These are phyloP conservation scores for Tinea semifulvella DNA, from an alignment of 2,888 invertebrate genomes.

Conservation along the genomic window DNA sequence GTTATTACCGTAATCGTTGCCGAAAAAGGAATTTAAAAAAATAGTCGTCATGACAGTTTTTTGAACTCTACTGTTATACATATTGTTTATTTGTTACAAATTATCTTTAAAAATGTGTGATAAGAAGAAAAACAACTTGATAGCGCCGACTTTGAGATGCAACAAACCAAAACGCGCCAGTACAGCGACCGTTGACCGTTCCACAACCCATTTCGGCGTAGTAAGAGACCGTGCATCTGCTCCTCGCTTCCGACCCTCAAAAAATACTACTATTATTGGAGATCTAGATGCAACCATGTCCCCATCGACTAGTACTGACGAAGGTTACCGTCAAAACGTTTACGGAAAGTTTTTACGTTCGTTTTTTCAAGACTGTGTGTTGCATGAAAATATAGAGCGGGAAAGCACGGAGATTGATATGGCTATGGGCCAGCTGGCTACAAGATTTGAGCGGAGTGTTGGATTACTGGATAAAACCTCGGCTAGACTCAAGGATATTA, in stretches of 20 bases:
- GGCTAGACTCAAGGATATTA: slow-evolving; percentile 49
- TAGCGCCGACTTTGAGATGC: slow-evolving; percentile 27
- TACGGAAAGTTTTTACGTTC: slow-evolving; percentile 44
- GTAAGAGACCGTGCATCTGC: slow-evolving; percentile 22
- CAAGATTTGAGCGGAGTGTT: slow-evolving; percentile 50
- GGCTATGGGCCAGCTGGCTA: slow-evolving; percentile 49
- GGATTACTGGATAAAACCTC: slow-evolving; percentile 53
- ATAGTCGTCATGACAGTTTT: not conserved
- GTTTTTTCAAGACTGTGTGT: slow-evolving; percentile 44
- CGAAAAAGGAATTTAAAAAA: too few relatives aligned
- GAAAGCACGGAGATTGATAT: slow-evolving; percentile 50
- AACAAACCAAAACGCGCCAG: slow-evolving; percentile 32
- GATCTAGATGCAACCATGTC: slow-evolving; percentile 32
- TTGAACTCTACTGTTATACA: not conserved
- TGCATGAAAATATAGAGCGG: slow-evolving; percentile 46
- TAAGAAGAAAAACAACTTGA: slow-evolving; percentile 32
- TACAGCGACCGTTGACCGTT: slow-evolving; percentile 24
- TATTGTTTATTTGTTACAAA: slow-evolving; percentile 11
- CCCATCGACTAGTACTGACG: slow-evolving; percentile 31
- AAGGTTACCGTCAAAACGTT: slow-evolving; percentile 36
- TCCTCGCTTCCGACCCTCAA: slow-evolving; percentile 28
- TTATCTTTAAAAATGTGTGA: slow-evolving; percentile 32
- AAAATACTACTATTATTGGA: slow-evolving; percentile 26
- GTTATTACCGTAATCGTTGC: slow-evolving; percentile 29
- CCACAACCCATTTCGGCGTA: slow-evolving; percentile 20